Evolutionary conservation across 2,888 invertebrate species (phyloP), one percentile per base, ranked within the genome.

Genomic region (Ditylenchus weischeri): DNA sequence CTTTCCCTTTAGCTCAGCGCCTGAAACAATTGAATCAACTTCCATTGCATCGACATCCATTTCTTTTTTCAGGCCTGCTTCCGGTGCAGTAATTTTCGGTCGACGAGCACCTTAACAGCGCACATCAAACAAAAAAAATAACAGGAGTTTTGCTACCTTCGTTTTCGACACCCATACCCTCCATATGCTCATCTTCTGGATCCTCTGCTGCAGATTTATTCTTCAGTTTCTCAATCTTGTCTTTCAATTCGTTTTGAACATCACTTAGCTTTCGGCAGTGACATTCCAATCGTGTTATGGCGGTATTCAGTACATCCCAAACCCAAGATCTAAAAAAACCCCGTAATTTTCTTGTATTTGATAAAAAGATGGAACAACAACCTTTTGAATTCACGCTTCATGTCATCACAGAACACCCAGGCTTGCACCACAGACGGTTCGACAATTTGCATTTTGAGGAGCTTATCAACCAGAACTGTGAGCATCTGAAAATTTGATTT

Each of bases 351-450:
- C 15, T 6, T 3, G 43, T 43, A 10, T 43, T 43, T 3, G 29
- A n/a, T 38, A 6, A 43, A 43, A 43, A 3, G 8, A 43, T 15
- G 15, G 15, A 8, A 43, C 15, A 8, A 13, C 15, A 18, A 72
- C 68, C 79, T 69, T 49, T 79, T 71, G 57, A 78, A 73, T 57
- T 80, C 78, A 47, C 69, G 60, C 66, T 75, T 79, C 77, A 81
- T 75, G 21, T 78, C 78, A 19, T 77, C 77, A 48, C 75, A 76
- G 70, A 82, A 82, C 11, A 82, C 64, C 95, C 95, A 98, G 76
- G 92, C 93, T 59, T 95, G 94, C 18, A 98, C 94, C 0, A 94
- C 91, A 65, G 92, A 91, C 84, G 94, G 94, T 84, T 95, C 93
- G 63, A 98, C 91, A 64, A 98, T 90, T 85, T 94, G 93, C 35